Conservation (phyloP, 2,888 invertebrate genomes). For the Anaspis maculata region DNA sequence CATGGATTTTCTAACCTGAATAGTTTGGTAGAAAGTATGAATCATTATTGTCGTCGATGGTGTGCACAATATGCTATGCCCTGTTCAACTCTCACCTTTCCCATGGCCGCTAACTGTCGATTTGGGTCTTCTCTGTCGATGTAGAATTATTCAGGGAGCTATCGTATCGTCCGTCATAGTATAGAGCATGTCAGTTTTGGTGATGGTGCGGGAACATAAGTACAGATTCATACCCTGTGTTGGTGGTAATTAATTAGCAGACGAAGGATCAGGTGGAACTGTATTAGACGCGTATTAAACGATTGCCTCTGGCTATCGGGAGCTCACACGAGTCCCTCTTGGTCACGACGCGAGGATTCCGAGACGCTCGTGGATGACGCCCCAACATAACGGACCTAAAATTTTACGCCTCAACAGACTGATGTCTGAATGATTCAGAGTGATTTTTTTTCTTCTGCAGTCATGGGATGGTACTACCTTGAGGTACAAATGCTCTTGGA, state of each 20-base stretch:
- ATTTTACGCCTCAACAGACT: constrained; percentile 5
- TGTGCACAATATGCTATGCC: too few species aligned
- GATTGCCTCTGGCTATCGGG: constrained; percentile 14
- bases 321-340: constrained; percentile 12
- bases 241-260: constrained; percentile 15
- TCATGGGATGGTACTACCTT: too few species aligned
- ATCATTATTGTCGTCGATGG: constrained; percentile 14
- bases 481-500: too few species aligned
- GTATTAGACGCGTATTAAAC: constrained; percentile 13
- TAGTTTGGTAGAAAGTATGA: constrained; percentile 35
- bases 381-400: constrained; percentile 7
- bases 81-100: constrained; percentile 9
- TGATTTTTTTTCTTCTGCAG: too few species aligned
- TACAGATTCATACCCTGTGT: constrained; percentile 14
- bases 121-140: too few species aligned
- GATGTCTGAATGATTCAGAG: background rate
- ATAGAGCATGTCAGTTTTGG: constrained; percentile 14
- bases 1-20: constrained; percentile 34
- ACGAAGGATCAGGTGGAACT: constrained; percentile 12
- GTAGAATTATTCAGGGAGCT: too few species aligned
- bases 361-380: constrained; percentile 9
- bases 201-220: constrained; percentile 12
- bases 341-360: constrained; percentile 12
- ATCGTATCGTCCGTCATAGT: too few species aligned
- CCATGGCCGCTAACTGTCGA: too few species aligned